Evolutionary conservation across 1,140 invertebrate genomes (phyloP).

Genomic region (Mya arenaria): DNA sequence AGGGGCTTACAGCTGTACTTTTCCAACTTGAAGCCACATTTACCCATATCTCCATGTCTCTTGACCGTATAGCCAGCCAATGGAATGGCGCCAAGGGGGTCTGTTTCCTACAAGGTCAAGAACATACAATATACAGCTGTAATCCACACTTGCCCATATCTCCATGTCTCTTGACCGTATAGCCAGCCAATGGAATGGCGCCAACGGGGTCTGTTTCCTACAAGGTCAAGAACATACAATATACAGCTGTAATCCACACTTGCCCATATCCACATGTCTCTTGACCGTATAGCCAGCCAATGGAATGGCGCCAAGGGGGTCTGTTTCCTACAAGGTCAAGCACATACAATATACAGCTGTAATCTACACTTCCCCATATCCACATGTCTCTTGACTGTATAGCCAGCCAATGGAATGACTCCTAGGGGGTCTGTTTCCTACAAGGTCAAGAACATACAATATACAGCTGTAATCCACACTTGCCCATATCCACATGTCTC

Average conservation of each 20-base stretch:
- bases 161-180: conserved; percentile 84
- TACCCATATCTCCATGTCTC: conserved; percentile 84
- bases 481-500: too few species aligned
- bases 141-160: background rate
- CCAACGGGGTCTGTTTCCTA: conserved; percentile 90
- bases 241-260: background rate
- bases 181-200: conserved; percentile 93
- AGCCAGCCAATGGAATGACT: too few species aligned
- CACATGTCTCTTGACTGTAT: too few species aligned
- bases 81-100: conserved; percentile 94
- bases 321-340: too few species aligned
- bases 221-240: conserved; percentile 57
- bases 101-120: conserved; percentile 83
- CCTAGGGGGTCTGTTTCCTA: too few species aligned
- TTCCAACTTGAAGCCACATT: conserved; percentile 86
- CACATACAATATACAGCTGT: too few species aligned
- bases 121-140: background rate
- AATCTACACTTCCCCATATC: too few species aligned
- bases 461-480: too few species aligned
- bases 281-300: too few species aligned
- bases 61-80: conserved; percentile 91
- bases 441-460: too few species aligned
- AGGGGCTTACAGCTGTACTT: conserved; percentile 89
- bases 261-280: too few species aligned
- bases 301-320: too few species aligned